Evolutionary conservation across 1,140 invertebrate species (phyloP), one percentile per base, ranked within the genome.

Genomic region (Apis laboriosa): DNA sequence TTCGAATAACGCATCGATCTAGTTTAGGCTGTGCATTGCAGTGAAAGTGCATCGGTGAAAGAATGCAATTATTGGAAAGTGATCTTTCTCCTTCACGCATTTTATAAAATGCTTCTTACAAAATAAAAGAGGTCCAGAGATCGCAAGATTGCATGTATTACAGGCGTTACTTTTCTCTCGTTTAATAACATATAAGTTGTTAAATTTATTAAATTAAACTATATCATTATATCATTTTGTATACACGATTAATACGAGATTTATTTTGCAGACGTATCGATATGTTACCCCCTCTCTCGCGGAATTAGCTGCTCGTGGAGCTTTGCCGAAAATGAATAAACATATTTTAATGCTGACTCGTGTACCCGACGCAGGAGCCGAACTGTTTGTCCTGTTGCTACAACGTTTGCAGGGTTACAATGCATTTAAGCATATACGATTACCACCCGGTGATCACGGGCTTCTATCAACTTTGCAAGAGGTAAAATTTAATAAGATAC

Each of bases 311-410:
- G 83, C 81, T 17, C 90, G 89, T 17, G 90, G 90, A 63, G 81
- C 92, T 85, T 82, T 94, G 87, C 91, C 95, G 13, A 94, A 94
- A 84, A 92, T 94, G 58, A 95, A 94, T 89, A 92, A 94, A 75
- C 92, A 95, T 85, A 92, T 95, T 13, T 83, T 97, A 11, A 95
- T 97, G 93, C 94, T 96, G 83, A 97, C 96, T 81, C 93, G 95
- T 60, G 94, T 96, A 67, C 96, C 96, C 3, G 95, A 95, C 77
- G 94, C 95, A 51, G 96, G 96, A 9, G 95, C 95, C n/a, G 96
- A 96, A 86, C 93, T 96, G 82, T 89, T 97, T n/a, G 95, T 96
- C 7, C 89, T 96, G n/a, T 91, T 97, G 9, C 87, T 97, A 12
- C 95, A 96, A 83, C 95, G 95, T 90, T 91, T 97, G 43, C 95